phyloP scores from a whole-genome alignment of 2,113 vertebrate genomes.

The Melanostigma gelatinosum region DNA sequence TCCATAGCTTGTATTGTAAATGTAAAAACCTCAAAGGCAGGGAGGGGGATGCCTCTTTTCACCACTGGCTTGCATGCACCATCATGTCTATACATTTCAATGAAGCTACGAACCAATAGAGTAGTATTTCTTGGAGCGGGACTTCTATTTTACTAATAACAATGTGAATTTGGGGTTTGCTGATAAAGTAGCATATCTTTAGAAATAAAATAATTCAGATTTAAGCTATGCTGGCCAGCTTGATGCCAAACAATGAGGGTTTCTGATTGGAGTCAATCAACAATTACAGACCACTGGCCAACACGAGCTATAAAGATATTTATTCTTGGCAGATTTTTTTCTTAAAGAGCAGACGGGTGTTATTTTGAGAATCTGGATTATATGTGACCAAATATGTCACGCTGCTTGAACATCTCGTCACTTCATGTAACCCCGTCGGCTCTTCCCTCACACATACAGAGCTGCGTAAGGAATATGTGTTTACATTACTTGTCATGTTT shows the following conservation, averaged over 20 bases:
- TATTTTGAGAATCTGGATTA: constrained; percentile 52
- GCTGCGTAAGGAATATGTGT: constrained; percentile 60
- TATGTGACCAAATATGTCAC: constrained; percentile 66
- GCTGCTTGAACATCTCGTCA: constrained; percentile 43
- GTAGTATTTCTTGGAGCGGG: constrained; percentile 56
- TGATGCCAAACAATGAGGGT: constrained; percentile 52
- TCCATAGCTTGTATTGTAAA: constrained; percentile 34
- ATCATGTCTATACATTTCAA: constrained; percentile 75
- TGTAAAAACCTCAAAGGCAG: constrained; percentile 43
- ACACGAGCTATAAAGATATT: constrained; percentile 44
- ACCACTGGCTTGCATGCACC: constrained; percentile 78
- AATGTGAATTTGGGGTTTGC: constrained; percentile 57
- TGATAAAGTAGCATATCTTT: constrained; percentile 31
- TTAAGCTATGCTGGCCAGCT: constrained; percentile 31
- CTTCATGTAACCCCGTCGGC: constrained; percentile 3
- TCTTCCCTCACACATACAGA: constrained; percentile 23
- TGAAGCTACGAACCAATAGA: constrained; percentile 76
- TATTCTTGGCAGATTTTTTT: constrained; percentile 49
- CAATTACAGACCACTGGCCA: constrained; percentile 29
- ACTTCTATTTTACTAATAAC: constrained; percentile 57
- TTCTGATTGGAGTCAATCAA: constrained; percentile 10
- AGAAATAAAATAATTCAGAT: constrained; percentile 8
- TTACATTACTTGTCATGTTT: constrained; percentile 66
- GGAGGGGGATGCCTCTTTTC: constrained; percentile 40
- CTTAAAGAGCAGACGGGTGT: constrained; percentile 33